Base-by-base conservation (phyloP, 1,140 invertebrate genomes). In the Colletes latitarsis region DNA sequence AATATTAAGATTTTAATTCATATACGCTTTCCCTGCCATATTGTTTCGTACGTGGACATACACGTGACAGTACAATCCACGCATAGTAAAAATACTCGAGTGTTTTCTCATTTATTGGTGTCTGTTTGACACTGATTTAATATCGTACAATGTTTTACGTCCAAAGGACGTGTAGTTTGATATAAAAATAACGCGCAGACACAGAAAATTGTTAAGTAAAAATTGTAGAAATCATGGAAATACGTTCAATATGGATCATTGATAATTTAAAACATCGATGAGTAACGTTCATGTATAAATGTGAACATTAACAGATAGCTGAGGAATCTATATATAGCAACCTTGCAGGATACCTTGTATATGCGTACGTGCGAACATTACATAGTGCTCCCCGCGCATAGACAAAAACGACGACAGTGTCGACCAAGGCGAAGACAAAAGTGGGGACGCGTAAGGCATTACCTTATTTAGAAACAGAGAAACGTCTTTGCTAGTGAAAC, bases 401-500 rank as follows among this genome's bases (percentile, higher is more conserved):
- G 68, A 69, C 82, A 75, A 76, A 82, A 63, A 82, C 81, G 52
- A 85, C 64, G 66, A 67, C 69, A 67, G 64, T 43, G 70, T 74
- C 62, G 66, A 71, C 43, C 17, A 71, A 14, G 52, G 17, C 43
- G 6, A 80, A 58, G 72, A 60, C 67, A 63, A 64, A 79, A 82
- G 79, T 63, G 77, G 67, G 82, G 58, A 55, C 60, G 88, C 85
- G 77, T 87, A 85, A 67, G 88, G 86, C 84, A 88, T 88, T 89
- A 88, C 89, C 89, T 90, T 89, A 90, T 90, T 90, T 89, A 88
- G 89, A 88, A 89, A 69, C 77, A 74, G 76, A 83, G 87, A 89
- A 88, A 89, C 84, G 73, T 77, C 81, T 75, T 82, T 72, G 77
- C 53, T 60, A 49, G 68, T 49, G 46, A n/a, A 60, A 10, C 46